Percentiles rank a stretch among this genome's conserved stretches.
phyloP scores from a whole-genome alignment of 2,888 invertebrate genomes.

The Laspeyria flexula region DNA sequence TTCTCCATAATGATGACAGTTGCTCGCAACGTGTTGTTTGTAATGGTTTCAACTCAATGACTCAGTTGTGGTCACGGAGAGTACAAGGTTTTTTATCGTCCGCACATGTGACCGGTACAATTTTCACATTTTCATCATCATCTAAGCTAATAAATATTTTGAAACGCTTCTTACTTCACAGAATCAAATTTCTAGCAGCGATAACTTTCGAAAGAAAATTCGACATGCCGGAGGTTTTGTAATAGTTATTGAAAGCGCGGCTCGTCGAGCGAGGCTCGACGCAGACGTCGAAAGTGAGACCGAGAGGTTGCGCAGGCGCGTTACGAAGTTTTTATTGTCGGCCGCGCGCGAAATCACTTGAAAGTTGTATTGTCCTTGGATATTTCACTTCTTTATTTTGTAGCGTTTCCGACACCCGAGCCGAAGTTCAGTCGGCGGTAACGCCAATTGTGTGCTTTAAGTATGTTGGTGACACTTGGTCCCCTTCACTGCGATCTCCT shows the following conservation, averaged over 20 bases:
- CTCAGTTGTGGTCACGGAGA: conserved; percentile 56
- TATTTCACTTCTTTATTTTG: conserved; percentile 85
- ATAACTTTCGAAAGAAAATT: conserved; percentile 79
- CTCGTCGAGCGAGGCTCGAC: conserved; percentile 68
- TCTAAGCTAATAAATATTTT: conserved; percentile 37
- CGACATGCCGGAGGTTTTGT: conserved; percentile 79
- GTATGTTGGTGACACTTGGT: conserved; percentile 61
- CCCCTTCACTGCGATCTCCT: conserved; percentile 72
- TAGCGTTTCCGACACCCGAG: conserved; percentile 80
- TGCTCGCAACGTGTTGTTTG: conserved; percentile 75
- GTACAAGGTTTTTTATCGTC: conserved; percentile 53
- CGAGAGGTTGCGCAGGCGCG: conserved; percentile 83
- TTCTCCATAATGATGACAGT: conserved; percentile 84
- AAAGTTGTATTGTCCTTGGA: conserved; percentile 86
- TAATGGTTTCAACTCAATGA: conserved; percentile 71
- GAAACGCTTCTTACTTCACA: conserved; percentile 47
- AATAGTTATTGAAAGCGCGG: conserved; percentile 79
- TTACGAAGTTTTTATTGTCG: conserved; percentile 85
- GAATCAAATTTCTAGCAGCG: conserved; percentile 57
- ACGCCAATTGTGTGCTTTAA: conserved; percentile 66
- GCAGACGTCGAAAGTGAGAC: conserved; percentile 82
- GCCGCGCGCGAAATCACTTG: conserved; percentile 85
- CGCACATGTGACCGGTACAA: conserved; percentile 32
- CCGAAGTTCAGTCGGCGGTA: conserved; percentile 73
- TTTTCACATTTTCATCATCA: conserved; percentile 37